A percentile compares a stretch with the other conserved stretches of the same genome.
These are phyloP conservation scores for Erpornis zantholeuca DNA, from an alignment of 2,113 vertebrate genomes.

Conservation along the genomic window DNA sequence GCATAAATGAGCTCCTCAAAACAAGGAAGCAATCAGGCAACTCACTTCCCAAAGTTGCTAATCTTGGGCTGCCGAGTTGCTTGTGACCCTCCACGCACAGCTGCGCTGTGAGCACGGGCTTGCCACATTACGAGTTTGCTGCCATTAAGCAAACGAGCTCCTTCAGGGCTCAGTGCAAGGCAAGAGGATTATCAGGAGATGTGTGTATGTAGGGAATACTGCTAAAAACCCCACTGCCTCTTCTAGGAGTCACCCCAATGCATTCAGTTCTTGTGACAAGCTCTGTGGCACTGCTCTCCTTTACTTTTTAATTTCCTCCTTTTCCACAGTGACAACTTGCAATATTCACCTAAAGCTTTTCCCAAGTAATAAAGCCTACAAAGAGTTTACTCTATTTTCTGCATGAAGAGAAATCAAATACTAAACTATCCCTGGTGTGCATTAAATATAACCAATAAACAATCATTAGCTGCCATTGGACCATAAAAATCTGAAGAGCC, in stretches of 20 bases:
- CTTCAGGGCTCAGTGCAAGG: not conserved
- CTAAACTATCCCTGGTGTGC: constrained; percentile 38
- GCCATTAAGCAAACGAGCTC: not conserved
- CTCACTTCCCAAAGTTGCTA: constrained; percentile 18
- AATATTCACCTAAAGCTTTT: not conserved
- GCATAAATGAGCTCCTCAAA: constrained; percentile 50
- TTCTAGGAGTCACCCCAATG: not conserved
- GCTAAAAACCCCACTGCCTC: not conserved
- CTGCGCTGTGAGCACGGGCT: not conserved
- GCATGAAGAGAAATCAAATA: constrained; percentile 42
- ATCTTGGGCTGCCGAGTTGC: not conserved
- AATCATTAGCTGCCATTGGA: constrained; percentile 42
- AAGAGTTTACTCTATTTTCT: constrained; percentile 59
- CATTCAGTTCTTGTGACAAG: not conserved
- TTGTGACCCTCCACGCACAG: not conserved
- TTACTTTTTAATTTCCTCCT: constrained; percentile 35
- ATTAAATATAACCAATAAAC: constrained; percentile 67
- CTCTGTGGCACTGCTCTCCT: not conserved
- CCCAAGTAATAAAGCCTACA: constrained; percentile 33
- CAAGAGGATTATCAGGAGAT: not conserved
- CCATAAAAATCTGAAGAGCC: constrained; percentile 25
- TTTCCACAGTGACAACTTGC: not conserved
- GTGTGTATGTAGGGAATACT: not conserved
- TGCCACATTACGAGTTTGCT: not conserved
- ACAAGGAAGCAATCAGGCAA: constrained; percentile 43